Percentiles rank a stretch among this genome's conserved stretches.
Evolutionary conservation across 2,888 invertebrate genomes (phyloP).

Genomic region (Sialis fuliginosa): DNA sequence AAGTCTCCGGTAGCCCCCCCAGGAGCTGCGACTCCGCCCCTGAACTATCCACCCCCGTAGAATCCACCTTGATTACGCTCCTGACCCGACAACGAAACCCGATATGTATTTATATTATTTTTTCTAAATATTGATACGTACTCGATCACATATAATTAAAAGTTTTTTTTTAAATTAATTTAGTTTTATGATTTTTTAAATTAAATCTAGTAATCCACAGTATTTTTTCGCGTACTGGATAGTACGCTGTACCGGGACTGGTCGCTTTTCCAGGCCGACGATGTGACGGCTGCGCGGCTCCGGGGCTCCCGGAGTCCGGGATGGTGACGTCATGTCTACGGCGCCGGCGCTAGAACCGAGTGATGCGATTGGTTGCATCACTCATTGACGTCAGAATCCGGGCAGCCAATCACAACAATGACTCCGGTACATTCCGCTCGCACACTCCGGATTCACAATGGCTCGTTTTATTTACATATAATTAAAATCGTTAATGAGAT

Average conservation of each 20-base stretch:
- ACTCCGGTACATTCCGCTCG: not conserved
- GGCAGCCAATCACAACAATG: slow-evolving; percentile 3
- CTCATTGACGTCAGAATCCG: slow-evolving; percentile 5
- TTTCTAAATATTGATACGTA: not conserved
- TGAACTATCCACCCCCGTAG: slow-evolving; percentile 18
- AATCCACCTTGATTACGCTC: slow-evolving; percentile 21
- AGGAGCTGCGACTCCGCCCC: slow-evolving; percentile 27
- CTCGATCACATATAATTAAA: not conserved
- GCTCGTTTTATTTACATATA: not conserved
- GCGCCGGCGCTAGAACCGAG: not conserved
- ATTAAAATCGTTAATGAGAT: not conserved
- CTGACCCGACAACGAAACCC: not conserved
- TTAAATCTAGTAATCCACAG: not conserved
- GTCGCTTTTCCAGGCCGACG: not conserved
- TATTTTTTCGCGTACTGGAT: not conserved
- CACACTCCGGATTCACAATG: not conserved
- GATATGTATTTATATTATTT: not conserved
- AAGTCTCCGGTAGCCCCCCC: slow-evolving; percentile 45
- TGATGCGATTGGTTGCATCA: not conserved
- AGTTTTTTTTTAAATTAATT: not conserved
- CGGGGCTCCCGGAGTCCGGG: slow-evolving; percentile 3
- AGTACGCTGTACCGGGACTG: slow-evolving; percentile 2
- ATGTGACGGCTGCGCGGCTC: not conserved
- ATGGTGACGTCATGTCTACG: not conserved
- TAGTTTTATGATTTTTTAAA: not conserved